These are phyloP conservation scores for Drosophila mercatorum DNA, from an alignment of 2,888 invertebrate species.

Conservation along the genomic window DNA sequence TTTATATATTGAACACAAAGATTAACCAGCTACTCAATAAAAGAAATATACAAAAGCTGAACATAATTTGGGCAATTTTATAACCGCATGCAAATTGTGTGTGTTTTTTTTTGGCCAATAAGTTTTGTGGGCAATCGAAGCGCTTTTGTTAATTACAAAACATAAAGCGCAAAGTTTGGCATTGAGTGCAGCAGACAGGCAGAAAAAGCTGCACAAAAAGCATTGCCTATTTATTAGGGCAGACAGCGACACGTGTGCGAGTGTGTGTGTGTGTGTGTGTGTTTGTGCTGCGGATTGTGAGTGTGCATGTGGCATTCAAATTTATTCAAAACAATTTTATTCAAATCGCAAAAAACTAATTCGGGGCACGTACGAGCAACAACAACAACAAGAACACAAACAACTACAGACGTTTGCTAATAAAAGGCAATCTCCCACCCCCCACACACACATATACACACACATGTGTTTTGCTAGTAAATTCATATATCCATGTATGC, in stretches of 20 bases:
- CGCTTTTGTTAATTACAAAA: constrained; percentile 44
- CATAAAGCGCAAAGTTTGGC: constrained; percentile 23
- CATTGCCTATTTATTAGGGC: constrained; percentile 55
- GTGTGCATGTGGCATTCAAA: constrained; percentile 70
- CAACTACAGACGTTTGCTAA: constrained; percentile 48
- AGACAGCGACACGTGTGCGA: constrained; percentile 25
- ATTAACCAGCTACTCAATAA: background rate
- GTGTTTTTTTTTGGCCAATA: constrained; percentile 22
- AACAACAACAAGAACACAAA: constrained; percentile 22
- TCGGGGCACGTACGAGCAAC: constrained; percentile 68
- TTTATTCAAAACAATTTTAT: constrained; percentile 80
- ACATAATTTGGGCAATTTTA: constrained; percentile 13
- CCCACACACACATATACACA: background rate
- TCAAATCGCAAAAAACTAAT: constrained; percentile 79
- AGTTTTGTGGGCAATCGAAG: constrained; percentile 22
- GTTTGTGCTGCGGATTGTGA: constrained; percentile 31
- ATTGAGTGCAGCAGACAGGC: constrained; percentile 38
- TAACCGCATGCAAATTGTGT: constrained; percentile 17
- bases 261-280: constrained; percentile 21
- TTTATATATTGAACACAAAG: background rate
- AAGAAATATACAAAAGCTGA: background rate
- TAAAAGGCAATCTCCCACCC: constrained; percentile 40
- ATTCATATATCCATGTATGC: constrained; percentile 47
- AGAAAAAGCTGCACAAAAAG: constrained; percentile 37
- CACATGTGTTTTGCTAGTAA: constrained; percentile 43